Base-by-base conservation (phyloP, 2,888 invertebrate species). In the Calephelis perditalis region DNA sequence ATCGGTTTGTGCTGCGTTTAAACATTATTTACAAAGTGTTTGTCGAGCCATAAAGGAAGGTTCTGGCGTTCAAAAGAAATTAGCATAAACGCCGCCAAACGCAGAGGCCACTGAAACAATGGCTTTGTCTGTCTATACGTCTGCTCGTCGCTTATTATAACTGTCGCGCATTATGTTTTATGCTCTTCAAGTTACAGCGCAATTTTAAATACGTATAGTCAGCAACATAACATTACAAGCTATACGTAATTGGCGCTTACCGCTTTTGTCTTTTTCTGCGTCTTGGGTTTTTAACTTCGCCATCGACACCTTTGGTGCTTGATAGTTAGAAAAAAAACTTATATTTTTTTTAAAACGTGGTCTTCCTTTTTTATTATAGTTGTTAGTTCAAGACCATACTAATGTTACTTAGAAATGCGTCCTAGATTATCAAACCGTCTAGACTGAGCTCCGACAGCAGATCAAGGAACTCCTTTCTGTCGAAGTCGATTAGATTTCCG, bases 11-110 rank as follows among this genome's bases (percentile, higher is more conserved):
- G 55, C 43, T 65, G 63, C 46, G 26, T 26, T 37, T 65, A 76
- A 78, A 81, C 76, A 80, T 78, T 74, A 73, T 77, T 73, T 73
- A 79, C 76, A 80, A 80, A 81, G 82, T 79, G 74, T 76, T 78
- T 77, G 77, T 77, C 75, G 70, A 69, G 75, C 76, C 69, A 75
- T 73, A 76, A 81, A 77, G 77, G 80, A 77, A 82, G 81, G 75
- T 73, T 74, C 74, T 71, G 73, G 74, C 74, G 76, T 75, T 74
- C 78, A 81, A 86, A 84, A 84, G 84, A 83, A 83, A 88, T 90
- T 86, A 82, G 81, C 89, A 88, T 88, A 88, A 84, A 79, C 79
- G 78, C 82, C 80, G 82, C 79, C 82, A 79, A 82, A 85, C 79
- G 76, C 78, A 77, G 78, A 72, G 75, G 72, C 72, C 70, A 67